A percentile compares a stretch with the other conserved stretches of the same genome.
These are phyloP conservation scores for Erpetoichthys calabaricus DNA, from an alignment of 2,797 vertebrate genomes.

Conservation along the genomic window DNA sequence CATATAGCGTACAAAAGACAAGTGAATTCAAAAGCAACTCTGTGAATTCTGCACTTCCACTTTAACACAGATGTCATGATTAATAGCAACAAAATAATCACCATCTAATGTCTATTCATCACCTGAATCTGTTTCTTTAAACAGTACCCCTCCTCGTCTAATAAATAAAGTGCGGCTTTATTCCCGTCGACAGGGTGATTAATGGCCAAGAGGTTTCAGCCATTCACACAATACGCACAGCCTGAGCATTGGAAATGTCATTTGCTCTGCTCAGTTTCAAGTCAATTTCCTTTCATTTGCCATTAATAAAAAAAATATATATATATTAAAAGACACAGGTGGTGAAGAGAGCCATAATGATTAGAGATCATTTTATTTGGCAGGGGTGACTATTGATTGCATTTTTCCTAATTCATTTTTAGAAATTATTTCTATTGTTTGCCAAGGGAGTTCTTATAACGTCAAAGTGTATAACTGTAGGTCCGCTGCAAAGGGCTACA, in stretches of 20 bases:
- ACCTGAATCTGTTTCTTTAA: conserved; percentile 37
- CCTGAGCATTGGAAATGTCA: conserved; percentile 46
- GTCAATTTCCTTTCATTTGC: conserved; percentile 22
- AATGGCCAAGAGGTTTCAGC: conserved; percentile 47
- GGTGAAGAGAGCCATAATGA: conserved; percentile 9
- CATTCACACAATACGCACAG: conserved; percentile 50
- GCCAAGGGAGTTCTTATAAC: no score
- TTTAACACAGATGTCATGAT: conserved; percentile 40
- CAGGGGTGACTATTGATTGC: neutral
- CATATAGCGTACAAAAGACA: no score
- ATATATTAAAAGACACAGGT: no score
- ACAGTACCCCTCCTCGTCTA: conserved; percentile 38
- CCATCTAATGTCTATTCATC: conserved; percentile 45
- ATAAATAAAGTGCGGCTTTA: conserved; percentile 38
- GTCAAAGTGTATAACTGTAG: no score
- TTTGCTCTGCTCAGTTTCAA: conserved; percentile 30
- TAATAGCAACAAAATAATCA: conserved; percentile 46
- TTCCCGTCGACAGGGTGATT: conserved; percentile 50
- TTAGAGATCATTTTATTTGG: neutral
- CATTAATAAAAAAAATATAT: conserved; percentile 23
- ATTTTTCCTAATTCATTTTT: conserved; percentile 5
- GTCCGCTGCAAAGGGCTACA: no score
- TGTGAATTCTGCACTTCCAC: neutral
- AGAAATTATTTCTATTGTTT: neutral
- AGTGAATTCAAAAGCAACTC: no score